phyloP scores from a whole-genome alignment of 2,113 vertebrate species.

The Hirundichthys speculiger region DNA sequence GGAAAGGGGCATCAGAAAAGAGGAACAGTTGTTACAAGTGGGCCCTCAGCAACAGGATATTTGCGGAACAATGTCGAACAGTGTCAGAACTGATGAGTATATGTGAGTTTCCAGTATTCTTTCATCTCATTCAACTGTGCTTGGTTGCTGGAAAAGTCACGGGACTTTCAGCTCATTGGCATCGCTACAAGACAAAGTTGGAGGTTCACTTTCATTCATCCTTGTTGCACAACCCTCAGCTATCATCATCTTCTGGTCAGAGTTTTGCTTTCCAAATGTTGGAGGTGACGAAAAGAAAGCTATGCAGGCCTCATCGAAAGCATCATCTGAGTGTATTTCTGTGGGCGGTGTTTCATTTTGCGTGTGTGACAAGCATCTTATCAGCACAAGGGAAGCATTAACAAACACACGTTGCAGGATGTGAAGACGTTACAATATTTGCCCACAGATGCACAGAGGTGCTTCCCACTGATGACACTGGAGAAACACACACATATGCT shows the following conservation, averaged over 20 bases:
- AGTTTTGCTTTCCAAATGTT: slow-evolving; percentile 40
- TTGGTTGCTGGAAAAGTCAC: neutral
- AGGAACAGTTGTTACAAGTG: slow-evolving; percentile 14
- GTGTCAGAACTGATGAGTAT: too few relatives aligned
- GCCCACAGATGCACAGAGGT: slow-evolving; percentile 18
- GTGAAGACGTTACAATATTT: slow-evolving; percentile 31
- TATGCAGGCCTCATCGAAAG: slow-evolving; percentile 23
- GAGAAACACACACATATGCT: neutral
- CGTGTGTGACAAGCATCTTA: neutral
- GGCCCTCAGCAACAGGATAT: slow-evolving; percentile 17
- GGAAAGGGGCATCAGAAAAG: slow-evolving; percentile 24
- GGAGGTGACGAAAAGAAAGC: slow-evolving; percentile 27
- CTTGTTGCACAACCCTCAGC: neutral
- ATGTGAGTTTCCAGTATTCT: too few relatives aligned
- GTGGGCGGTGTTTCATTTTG: neutral
- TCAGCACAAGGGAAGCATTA: slow-evolving; percentile 21
- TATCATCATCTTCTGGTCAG: neutral
- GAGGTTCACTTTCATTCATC: neutral
- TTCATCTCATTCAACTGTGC: too few relatives aligned
- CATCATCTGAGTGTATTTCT: slow-evolving; percentile 25
- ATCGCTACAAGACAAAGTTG: neutral
- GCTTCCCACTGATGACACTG: neutral
- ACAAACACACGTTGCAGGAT: slow-evolving; percentile 11
- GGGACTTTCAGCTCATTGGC: neutral
- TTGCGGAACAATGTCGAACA: neutral